Evolutionary conservation across 2,797 vertebrate species (phyloP).

Genomic region (Amblyopsis hoosieri): DNA sequence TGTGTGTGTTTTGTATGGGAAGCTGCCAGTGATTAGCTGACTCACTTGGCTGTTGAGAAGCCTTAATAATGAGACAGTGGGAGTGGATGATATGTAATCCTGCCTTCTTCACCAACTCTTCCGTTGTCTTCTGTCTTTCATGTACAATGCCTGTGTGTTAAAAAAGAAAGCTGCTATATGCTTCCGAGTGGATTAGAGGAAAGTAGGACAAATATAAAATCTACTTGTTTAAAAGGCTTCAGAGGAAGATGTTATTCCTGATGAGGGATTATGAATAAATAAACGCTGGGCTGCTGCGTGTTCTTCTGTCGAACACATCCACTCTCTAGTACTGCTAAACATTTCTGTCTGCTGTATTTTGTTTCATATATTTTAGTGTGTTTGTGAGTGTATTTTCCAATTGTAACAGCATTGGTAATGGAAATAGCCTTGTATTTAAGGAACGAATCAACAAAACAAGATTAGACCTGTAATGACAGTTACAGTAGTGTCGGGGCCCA

Average conservation of each 20-base stretch:
- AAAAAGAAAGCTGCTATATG: conserved; percentile 54
- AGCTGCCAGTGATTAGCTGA: conserved; percentile 46
- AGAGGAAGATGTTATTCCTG: conserved; percentile 76
- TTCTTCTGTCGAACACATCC: conserved; percentile 23
- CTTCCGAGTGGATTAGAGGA: conserved; percentile 74
- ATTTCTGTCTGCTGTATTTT: background rate
- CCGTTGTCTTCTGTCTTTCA: conserved; percentile 28
- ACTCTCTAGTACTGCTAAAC: background rate
- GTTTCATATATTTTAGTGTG: no score
- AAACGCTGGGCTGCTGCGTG: conserved; percentile 56
- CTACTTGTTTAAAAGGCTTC: conserved; percentile 78
- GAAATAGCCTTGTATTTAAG: conserved; percentile 25
- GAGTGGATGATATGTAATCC: conserved; percentile 41
- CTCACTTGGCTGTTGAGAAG: conserved; percentile 32
- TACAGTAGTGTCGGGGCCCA: conserved; percentile 28
- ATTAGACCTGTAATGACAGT: conserved; percentile 27
- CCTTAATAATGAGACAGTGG: conserved; percentile 52
- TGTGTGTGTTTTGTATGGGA: conserved; percentile 11
- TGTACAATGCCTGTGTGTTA: conserved; percentile 45
- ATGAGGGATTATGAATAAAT: conserved; percentile 75
- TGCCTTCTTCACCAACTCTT: conserved; percentile 27
- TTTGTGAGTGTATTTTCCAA: no score
- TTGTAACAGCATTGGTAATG: conserved; percentile 10
- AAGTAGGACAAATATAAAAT: conserved; percentile 83
- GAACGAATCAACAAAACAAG: conserved; percentile 22